These are phyloP conservation scores for Caenorhabditis virilis DNA, from an alignment of 2,888 invertebrate genomes.

Conservation along the genomic window DNA sequence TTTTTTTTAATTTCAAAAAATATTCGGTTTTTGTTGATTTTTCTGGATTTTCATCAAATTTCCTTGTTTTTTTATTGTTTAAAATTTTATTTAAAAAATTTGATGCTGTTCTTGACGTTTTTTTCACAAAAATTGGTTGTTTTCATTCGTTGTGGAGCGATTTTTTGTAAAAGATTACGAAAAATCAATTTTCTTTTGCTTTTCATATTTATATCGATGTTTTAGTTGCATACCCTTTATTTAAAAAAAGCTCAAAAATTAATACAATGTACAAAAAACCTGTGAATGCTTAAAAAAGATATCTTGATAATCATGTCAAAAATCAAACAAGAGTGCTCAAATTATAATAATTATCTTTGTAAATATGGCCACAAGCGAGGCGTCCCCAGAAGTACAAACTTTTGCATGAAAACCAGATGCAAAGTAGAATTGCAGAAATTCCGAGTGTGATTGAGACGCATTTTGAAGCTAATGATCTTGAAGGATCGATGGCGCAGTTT, in stretches of 20 bases:
- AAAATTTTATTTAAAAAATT: no score
- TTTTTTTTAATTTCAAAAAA: no score
- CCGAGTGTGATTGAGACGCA: slow-evolving; percentile 42
- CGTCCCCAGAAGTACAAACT: slow-evolving; percentile 36
- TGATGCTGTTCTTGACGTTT: no score
- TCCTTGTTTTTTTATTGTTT: no score
- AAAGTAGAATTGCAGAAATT: slow-evolving; percentile 35
- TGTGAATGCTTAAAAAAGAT: neutral
- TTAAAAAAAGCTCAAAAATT: no score
- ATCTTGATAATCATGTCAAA: neutral
- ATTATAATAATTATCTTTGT: slow-evolving; percentile 30
- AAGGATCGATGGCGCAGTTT: slow-evolving; percentile 29
- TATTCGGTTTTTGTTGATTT: no score
- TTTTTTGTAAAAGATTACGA: no score
- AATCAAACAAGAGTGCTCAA: slow-evolving; percentile 27
- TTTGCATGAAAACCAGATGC: slow-evolving; percentile 23
- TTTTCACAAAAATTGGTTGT: no score
- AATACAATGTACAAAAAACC: no score
- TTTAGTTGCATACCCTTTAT: no score
- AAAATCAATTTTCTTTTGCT: slow-evolving; percentile 3
- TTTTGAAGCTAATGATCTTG: slow-evolving; percentile 35
- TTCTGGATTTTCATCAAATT: no score
- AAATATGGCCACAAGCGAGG: slow-evolving; percentile 22
- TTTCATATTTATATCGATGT: slow-evolving; percentile 5
- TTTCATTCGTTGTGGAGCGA: no score